A percentile compares a stretch with the other conserved stretches of the same genome.
Evolutionary conservation across 2,888 invertebrate species (phyloP).

Genomic region (Tipula unca): DNA sequence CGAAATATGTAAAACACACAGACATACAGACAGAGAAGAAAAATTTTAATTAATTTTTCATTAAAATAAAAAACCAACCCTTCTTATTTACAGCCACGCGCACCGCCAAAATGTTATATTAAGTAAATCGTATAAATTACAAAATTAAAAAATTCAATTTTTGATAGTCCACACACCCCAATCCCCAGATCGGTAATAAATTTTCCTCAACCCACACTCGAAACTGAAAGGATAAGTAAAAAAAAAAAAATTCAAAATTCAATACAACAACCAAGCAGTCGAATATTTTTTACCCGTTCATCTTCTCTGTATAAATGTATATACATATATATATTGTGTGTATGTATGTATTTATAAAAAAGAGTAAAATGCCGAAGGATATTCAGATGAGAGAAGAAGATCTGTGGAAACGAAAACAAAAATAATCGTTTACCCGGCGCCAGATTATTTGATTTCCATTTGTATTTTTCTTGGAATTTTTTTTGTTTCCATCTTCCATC

Average conservation of each 20-base stretch:
- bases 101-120: not conserved
- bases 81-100: not conserved
- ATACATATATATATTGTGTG: not conserved
- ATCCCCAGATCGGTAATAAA: not conserved
- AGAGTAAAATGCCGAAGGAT: not conserved
- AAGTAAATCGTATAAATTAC: not conserved
- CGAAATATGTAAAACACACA: not conserved
- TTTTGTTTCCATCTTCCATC: not conserved
- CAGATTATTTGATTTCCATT: slow-evolving; percentile 16
- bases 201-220: not conserved
- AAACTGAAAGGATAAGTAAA: not conserved
- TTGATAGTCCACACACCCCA: not conserved
- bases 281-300: not conserved
- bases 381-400: not conserved
- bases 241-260: not conserved
- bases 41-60: not conserved
- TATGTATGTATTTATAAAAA: too few relatives aligned
- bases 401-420: not conserved
- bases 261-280: not conserved
- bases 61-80: not conserved
- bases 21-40: not conserved
- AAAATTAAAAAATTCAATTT: slow-evolving; percentile 1
- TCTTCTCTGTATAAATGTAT: not conserved
- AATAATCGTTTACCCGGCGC: slow-evolving; percentile 18
- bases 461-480: not conserved